Evolutionary conservation across 1,140 invertebrate species (phyloP), one percentile per base, ranked within the genome.

Genomic region (Rhyzopertha dominica): DNA sequence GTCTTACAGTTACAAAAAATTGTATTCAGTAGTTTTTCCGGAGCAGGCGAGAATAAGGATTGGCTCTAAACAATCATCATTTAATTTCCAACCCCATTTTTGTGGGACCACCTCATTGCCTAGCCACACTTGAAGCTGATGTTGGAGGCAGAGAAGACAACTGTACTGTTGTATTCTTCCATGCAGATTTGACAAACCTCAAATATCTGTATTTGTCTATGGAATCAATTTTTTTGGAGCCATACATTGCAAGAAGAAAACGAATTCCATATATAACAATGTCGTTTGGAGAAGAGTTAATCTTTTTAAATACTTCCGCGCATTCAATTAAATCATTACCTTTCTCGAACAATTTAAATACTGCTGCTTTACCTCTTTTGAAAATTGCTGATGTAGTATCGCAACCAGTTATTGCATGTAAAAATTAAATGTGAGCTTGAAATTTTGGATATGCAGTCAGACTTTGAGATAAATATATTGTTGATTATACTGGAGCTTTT

Each of bases 311-410:
- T 39, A 59, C 54, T 61, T 64, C 48, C 39, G 58, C 53, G 47
- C 43, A 59, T 23, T 57, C 19, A 56, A 57, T 34, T 54, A 59
- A 61, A 56, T 62, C 42, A 43, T 63, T 36, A n/a, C n/a, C n/a
- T 55, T 55, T 59, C 38, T 63, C 52, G 53, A 63, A 62, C 32
- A 62, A 24, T 61, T 63, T 58, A 12, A 63, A 58, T 32, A 61
- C 56, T 49, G 55, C 8, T 48, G 16, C 59, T 62, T 64, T 62
- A 32, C 61, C 59, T 24, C 54, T 62, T 43, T 36, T 61, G 45
- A 28, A 63, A 56, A 60, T 43, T 54, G 54, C 56, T 34, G 60
- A 61, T 55, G 59, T 59, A 26, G 51, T 62, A 46, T 43, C 51
- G 20, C 42, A 59, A 31, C 38, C 45, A 31, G 29, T 49, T 35